Percentiles rank a stretch among this genome's conserved stretches.
These are phyloP conservation scores for Nycticorax nycticorax DNA, from an alignment of 2,113 vertebrate species.

Conservation along the genomic window DNA sequence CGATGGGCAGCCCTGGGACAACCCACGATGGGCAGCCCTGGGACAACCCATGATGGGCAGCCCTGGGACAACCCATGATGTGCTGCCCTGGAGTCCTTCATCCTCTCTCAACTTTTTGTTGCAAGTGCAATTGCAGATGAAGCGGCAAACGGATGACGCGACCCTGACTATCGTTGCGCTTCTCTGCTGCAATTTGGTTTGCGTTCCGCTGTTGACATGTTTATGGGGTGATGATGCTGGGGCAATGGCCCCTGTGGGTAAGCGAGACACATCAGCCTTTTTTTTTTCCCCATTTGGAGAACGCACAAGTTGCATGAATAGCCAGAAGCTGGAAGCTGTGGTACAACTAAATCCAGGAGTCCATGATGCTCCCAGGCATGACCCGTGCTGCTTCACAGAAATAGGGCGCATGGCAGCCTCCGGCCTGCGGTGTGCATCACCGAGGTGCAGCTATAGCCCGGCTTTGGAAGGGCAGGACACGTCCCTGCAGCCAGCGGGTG, in stretches of 20 bases:
- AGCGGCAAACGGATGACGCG: background rate
- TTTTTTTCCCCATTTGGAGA: background rate
- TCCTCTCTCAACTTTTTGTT: rapidly evolving
- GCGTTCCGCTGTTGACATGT: background rate
- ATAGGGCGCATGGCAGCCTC: rapidly evolving
- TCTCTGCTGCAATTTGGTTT: background rate
- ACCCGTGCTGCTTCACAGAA: rapidly evolving
- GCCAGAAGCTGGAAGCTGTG: background rate
- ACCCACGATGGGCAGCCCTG: too few species aligned
- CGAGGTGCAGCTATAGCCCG: background rate
- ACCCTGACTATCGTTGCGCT: background rate
- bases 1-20: too few species aligned
- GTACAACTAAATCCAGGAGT: background rate
- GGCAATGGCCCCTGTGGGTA: background rate
- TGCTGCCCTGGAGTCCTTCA: background rate
- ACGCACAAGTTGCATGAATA: background rate
- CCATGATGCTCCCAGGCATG: rapidly evolving
- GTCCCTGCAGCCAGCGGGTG: rapidly evolving
- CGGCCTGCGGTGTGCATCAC: background rate
- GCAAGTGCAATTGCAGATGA: background rate
- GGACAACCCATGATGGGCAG: too few species aligned
- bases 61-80: rapidly evolving
- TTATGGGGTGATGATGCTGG: conserved; percentile 5
- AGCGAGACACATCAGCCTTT: background rate
- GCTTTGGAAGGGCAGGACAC: background rate